Conservation (phyloP, 2,113 vertebrate species). For the Anguilla rostrata region DNA sequence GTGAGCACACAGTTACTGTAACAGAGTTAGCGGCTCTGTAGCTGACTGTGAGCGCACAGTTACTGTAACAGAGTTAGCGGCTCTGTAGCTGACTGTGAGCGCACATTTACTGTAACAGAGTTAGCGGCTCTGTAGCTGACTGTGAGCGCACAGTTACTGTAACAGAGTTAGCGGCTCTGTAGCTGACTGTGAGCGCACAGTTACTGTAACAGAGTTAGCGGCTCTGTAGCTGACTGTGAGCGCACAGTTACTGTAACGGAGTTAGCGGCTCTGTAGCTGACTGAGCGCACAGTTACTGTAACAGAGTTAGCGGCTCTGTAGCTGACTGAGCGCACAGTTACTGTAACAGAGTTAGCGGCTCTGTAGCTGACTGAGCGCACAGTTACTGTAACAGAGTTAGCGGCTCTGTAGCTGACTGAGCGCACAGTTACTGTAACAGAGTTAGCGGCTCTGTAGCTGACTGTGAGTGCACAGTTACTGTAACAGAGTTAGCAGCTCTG, state of each 20-base stretch:
- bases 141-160: slow-evolving; percentile 34
- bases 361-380: slow-evolving; percentile 31
- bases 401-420: slow-evolving; percentile 28
- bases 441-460: slow-evolving; percentile 20
- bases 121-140: slow-evolving; percentile 16
- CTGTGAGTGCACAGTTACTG: slow-evolving; percentile 33
- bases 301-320: slow-evolving; percentile 30
- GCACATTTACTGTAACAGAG: slow-evolving; percentile 41
- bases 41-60: slow-evolving; percentile 34
- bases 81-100: slow-evolving; percentile 30
- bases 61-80: slow-evolving; percentile 33
- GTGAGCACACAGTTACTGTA: slow-evolving; percentile 36
- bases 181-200: slow-evolving; percentile 35
- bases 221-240: slow-evolving; percentile 30
- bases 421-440: slow-evolving; percentile 41
- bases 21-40: slow-evolving; percentile 28
- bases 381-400: slow-evolving; percentile 39
- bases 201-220: slow-evolving; percentile 36
- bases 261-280: slow-evolving; percentile 18
- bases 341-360: slow-evolving; percentile 33
- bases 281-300: slow-evolving; percentile 38
- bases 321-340: slow-evolving; percentile 37
- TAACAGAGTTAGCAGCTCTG: slow-evolving; percentile 33
- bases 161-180: slow-evolving; percentile 31
- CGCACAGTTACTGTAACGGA: slow-evolving; percentile 41